These are phyloP conservation scores for Aradophagus sp. DNA, from an alignment of 1,140 invertebrate species.

Conservation along the genomic window DNA sequence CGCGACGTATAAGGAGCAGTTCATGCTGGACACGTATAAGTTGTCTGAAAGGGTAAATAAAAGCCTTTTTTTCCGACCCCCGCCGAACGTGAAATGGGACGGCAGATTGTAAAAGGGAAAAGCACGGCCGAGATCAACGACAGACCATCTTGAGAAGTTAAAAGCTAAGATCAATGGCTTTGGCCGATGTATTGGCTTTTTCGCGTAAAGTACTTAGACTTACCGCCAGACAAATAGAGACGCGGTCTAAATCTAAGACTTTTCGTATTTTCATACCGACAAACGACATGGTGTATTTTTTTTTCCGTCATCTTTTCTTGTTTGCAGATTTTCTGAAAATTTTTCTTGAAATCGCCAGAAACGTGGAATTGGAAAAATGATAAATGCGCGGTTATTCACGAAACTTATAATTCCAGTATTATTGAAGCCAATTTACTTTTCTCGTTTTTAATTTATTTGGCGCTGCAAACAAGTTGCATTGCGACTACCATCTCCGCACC, in stretches of 20 bases:
- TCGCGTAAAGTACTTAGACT: slow-evolving; percentile 40
- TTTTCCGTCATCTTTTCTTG: too few species aligned
- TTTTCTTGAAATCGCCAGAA: too few species aligned
- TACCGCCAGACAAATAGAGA: slow-evolving; percentile 40
- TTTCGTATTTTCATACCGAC: slow-evolving; percentile 25
- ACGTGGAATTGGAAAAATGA: too few species aligned
- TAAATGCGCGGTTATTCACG: too few species aligned
- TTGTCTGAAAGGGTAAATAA: slow-evolving; percentile 34
- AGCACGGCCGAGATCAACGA: slow-evolving; percentile 18
- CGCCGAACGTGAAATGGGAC: slow-evolving; percentile 21
- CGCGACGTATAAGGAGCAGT: slow-evolving; percentile 18
- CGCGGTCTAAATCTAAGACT: slow-evolving; percentile 18
- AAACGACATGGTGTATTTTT: too few species aligned
- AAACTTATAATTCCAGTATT: too few species aligned
- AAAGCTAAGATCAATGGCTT: slow-evolving; percentile 51
- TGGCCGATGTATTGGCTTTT: slow-evolving; percentile 42
- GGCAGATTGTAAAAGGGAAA: slow-evolving; percentile 9
- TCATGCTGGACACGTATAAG: slow-evolving; percentile 40
- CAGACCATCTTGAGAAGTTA: slow-evolving; percentile 37
- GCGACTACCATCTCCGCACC: too few species aligned
- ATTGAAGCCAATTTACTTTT: too few species aligned
- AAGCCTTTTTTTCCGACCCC: slow-evolving; percentile 19
- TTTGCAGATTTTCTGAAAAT: too few species aligned
- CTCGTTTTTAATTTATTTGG: too few species aligned
- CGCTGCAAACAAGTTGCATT: too few species aligned